Conservation (phyloP, 2,113 vertebrate genomes). For the Chunga burmeisteri region DNA sequence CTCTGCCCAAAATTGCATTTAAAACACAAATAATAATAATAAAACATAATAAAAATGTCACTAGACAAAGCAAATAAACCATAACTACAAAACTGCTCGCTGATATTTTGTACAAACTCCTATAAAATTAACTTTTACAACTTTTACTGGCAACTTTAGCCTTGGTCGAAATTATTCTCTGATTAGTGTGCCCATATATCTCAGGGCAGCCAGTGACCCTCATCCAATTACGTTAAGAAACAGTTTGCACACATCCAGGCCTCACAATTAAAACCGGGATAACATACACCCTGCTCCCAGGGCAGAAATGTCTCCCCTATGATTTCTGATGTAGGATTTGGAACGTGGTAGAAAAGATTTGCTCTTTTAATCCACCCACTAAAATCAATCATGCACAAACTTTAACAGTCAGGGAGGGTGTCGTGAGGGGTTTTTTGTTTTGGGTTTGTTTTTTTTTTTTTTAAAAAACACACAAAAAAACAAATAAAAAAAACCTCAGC, state of each 20-base stretch:
- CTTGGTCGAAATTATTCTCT: slow-evolving; percentile 44
- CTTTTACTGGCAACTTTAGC: slow-evolving; percentile 33
- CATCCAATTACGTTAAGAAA: slow-evolving; percentile 56
- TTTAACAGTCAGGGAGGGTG: background rate
- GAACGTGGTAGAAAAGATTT: background rate
- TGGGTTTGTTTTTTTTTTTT: background rate
- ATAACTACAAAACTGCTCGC: background rate
- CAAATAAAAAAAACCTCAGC: background rate
- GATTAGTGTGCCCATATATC: slow-evolving; percentile 49
- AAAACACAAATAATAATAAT: slow-evolving; percentile 61
- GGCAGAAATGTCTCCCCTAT: background rate
- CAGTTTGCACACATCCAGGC: background rate
- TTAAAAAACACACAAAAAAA: background rate
- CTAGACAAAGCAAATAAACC: slow-evolving; percentile 17
- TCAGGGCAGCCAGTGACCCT: slow-evolving; percentile 61
- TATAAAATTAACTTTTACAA: slow-evolving; percentile 53
- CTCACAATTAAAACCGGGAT: slow-evolving; percentile 34
- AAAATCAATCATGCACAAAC: slow-evolving; percentile 20
- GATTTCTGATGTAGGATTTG: slow-evolving; percentile 22
- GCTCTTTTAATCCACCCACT: background rate
- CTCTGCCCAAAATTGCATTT: background rate
- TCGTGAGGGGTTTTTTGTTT: background rate
- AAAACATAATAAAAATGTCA: slow-evolving; percentile 40
- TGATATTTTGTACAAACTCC: slow-evolving; percentile 4
- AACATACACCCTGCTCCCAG: background rate